Evolutionary conservation across 2,888 invertebrate genomes (phyloP), one percentile per base, ranked within the genome.

Genomic region (Apodemia hepburni): DNA sequence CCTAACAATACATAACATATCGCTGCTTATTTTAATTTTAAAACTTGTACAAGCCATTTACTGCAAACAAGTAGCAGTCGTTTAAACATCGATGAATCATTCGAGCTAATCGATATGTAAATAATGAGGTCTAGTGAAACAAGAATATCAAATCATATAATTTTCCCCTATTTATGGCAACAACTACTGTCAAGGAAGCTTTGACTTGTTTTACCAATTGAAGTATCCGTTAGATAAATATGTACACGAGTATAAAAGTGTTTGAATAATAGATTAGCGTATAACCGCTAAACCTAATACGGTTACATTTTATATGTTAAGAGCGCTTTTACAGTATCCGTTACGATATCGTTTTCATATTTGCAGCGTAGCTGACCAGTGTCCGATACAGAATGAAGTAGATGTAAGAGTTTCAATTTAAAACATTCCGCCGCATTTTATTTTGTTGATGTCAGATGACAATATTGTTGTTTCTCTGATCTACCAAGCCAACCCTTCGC

Each of bases 251-350:
- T 54, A 54, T 54, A 54, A 27, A 54, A 54, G 27, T 27, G 27
- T 27, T 54, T 54, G 54, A 54, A 54, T 54, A 27, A 54, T 54
- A 54, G 54, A 54, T 54, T 54, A 54, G 54, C 27, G 54, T 12
- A 27, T 54, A 15, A 54, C 54, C 54, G 54, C 15, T 27, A 54
- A 54, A 54, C 12, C 51, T 54, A 54, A 54, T 54, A 54, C 54
- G 11, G 11, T 54, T 5, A 49, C 11, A 27, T 3, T 54, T 54
- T 54, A 22, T 22, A 54, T 12, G 11, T 22, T 27, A 22, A 1
- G 22, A 15, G 54, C 18, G 42, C 4, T 12, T 54, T 54, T 12
- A 54, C 11, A 22, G 54, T 27, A 54, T 54, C 12, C 54, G 54
- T 22, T 22, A 51, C 51, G 51, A 51, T 51, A 51, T 51, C 51